Evolutionary conservation across 2,888 invertebrate genomes (phyloP).

Genomic region (Pandemis cinnamomeana): DNA sequence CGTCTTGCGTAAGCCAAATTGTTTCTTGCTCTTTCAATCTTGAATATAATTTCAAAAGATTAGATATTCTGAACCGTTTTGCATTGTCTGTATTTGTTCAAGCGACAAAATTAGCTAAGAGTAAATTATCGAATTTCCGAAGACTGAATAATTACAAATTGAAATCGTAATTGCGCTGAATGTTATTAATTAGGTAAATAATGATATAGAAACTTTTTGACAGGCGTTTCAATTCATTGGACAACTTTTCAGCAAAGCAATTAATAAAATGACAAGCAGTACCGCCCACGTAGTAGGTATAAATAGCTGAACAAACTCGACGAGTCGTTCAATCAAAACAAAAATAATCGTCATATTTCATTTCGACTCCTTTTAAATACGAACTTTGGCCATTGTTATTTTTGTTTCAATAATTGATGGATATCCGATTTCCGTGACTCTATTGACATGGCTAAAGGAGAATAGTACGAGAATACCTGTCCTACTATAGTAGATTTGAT

Average conservation of each 20-base stretch:
- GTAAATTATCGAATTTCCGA: neutral
- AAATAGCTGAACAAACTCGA: slow-evolving; percentile 3
- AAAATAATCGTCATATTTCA: slow-evolving; percentile 14
- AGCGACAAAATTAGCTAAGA: neutral
- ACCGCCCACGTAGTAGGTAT: neutral
- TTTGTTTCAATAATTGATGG: slow-evolving; percentile 1
- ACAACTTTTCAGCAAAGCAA: neutral
- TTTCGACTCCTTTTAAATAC: slow-evolving; percentile 11
- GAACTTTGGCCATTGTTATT: neutral
- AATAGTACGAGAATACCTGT: neutral
- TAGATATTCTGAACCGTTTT: neutral
- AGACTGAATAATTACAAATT: neutral
- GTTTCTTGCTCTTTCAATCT: neutral
- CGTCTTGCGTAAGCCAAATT: neutral
- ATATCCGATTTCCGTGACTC: neutral
- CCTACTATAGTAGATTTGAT: too few relatives aligned
- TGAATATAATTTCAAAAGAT: neutral
- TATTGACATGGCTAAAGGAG: neutral
- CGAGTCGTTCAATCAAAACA: slow-evolving; percentile 11
- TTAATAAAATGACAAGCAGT: slow-evolving; percentile 10
- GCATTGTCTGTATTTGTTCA: neutral
- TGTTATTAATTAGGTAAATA: neutral
- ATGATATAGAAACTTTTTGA: neutral
- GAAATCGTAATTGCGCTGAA: neutral
- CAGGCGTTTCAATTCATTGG: neutral